These are phyloP conservation scores for Tauraco hartlaubi DNA, from an alignment of 2,797 vertebrate genomes.

Conservation along the genomic window DNA sequence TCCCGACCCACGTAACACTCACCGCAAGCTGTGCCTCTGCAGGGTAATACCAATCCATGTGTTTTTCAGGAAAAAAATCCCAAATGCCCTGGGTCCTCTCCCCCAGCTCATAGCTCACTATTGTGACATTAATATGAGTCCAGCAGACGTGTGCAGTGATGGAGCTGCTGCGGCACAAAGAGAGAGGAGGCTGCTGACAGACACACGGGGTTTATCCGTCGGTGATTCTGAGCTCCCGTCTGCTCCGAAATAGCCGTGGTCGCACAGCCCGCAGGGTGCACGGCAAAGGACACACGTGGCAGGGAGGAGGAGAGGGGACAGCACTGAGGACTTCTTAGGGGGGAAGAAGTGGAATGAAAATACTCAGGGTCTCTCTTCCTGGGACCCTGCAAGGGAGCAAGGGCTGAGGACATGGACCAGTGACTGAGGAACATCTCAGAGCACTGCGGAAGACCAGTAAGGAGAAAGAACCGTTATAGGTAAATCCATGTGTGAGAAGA, in stretches of 20 bases:
- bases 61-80: neutral
- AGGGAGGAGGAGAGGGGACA: neutral
- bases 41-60: neutral
- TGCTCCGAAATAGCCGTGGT: neutral
- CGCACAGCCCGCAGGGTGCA: neutral
- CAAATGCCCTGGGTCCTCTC: neutral
- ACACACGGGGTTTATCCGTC: accelerated
- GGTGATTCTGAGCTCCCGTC: neutral
- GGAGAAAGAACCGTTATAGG: neutral
- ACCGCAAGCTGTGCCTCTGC: accelerated
- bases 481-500: accelerated
- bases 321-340: neutral
- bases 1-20: neutral
- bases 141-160: neutral
- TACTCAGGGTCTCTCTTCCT: neutral
- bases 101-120: neutral
- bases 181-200: neutral
- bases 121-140: neutral
- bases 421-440: neutral
- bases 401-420: neutral
- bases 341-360: neutral
- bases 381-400: neutral
- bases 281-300: neutral
- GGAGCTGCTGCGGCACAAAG: neutral
- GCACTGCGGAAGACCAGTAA: neutral